Conservation (phyloP, 1,140 invertebrate genomes). For the Drosophila micromelanica region DNA sequence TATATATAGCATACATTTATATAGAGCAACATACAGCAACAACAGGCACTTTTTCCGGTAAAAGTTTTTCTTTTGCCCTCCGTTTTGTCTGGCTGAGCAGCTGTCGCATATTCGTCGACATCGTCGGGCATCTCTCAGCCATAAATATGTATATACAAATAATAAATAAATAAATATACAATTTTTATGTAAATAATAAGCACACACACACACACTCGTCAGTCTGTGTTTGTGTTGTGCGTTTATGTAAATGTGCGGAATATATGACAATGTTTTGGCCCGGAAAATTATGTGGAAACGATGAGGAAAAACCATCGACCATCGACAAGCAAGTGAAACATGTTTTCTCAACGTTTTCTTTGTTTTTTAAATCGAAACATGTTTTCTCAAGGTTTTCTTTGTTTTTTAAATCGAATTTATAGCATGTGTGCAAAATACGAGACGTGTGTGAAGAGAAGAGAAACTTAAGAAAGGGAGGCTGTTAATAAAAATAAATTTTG, state of each 20-base stretch:
- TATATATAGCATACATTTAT: slow-evolving; percentile 36
- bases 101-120: slow-evolving; percentile 45
- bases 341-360: slow-evolving; percentile 22
- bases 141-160: slow-evolving; percentile 45
- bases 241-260: slow-evolving; percentile 49
- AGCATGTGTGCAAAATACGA: slow-evolving; percentile 1
- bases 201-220: slow-evolving; percentile 9
- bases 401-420: slow-evolving; percentile 33
- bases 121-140: slow-evolving; percentile 30
- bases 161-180: slow-evolving; percentile 58
- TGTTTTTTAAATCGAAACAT: slow-evolving; percentile 37
- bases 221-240: slow-evolving; percentile 12
- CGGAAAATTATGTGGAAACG: slow-evolving; percentile 61
- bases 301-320: slow-evolving; percentile 46
- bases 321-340: slow-evolving; percentile 33
- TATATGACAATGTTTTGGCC: slow-evolving; percentile 43
- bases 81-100: slow-evolving; percentile 45
- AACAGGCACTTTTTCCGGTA: slow-evolving; percentile 42
- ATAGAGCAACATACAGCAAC: slow-evolving; percentile 31
- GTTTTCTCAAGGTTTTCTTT: slow-evolving; percentile 18
- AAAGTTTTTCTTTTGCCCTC: slow-evolving; percentile 38
- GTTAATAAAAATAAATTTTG: too few relatives aligned
- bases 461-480: neutral
- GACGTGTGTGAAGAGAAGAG: neutral
- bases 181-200: slow-evolving; percentile 54